Percentiles rank a stretch among this genome's conserved stretches.
Conservation (phyloP, 2,797 vertebrate species). For the Bradypus variegatus region DNA sequence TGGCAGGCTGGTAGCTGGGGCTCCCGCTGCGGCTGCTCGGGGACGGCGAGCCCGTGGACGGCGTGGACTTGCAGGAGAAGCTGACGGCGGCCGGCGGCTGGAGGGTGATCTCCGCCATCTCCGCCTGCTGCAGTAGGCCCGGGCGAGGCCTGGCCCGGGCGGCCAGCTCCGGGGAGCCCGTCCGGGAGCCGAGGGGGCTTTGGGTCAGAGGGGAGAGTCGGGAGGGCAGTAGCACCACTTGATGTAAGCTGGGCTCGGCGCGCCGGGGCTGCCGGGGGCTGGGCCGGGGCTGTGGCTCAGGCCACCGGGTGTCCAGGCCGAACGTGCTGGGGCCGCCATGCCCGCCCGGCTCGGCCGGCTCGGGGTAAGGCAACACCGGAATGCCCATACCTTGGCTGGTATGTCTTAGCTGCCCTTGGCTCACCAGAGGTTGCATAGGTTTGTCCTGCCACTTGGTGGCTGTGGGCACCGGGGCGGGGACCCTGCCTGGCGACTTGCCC, state of each 20-base stretch:
- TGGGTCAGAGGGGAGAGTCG: slow-evolving; percentile 97
- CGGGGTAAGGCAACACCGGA: slow-evolving; percentile 99
- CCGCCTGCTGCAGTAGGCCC: slow-evolving; percentile 88
- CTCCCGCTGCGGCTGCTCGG: slow-evolving; percentile 85
- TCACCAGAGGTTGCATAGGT: slow-evolving; percentile 97
- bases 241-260: slow-evolving; percentile 94
- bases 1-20: slow-evolving; percentile 84
- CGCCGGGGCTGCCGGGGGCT: slow-evolving; percentile 93
- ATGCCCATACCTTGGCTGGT: slow-evolving; percentile 99
- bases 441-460: slow-evolving; percentile 89
- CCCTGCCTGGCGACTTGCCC: slow-evolving; percentile 87
- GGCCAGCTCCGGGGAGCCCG: slow-evolving; percentile 94
- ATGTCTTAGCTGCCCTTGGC: slow-evolving; percentile 99
- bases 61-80: slow-evolving; percentile 94
- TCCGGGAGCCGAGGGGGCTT: slow-evolving; percentile 95
- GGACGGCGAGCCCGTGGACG: slow-evolving; percentile 88
- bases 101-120: slow-evolving; percentile 92
- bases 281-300: slow-evolving; percentile 89
- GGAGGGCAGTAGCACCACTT: slow-evolving; percentile 97
- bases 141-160: slow-evolving; percentile 92
- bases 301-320: slow-evolving; percentile 98
- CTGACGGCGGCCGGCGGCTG: slow-evolving; percentile 90
- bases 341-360: slow-evolving; percentile 88
- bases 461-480: slow-evolving; percentile 72
- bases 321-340: slow-evolving; percentile 92